phyloP scores from a whole-genome alignment of 2,888 invertebrate species.

The Drosophila austrosaltans region DNA sequence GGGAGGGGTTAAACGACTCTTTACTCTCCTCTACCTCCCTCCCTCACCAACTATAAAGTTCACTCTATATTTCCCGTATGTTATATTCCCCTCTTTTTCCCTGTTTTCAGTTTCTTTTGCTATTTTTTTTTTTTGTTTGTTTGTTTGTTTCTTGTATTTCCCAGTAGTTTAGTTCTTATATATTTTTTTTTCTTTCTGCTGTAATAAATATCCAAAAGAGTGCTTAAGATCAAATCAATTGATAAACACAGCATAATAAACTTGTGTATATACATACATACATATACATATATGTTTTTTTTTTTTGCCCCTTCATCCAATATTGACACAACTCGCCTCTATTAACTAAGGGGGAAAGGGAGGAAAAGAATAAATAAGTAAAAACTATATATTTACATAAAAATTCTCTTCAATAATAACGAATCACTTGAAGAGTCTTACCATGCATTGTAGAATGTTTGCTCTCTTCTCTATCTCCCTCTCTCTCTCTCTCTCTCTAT shows the following conservation, averaged over 20 bases:
- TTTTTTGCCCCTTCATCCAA: background rate
- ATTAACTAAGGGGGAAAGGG: background rate
- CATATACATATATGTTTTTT: no score
- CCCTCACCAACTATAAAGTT: background rate
- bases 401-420: constrained; percentile 69
- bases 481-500: constrained; percentile 5
- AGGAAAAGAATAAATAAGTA: background rate
- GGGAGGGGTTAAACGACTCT: background rate
- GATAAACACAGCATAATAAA: constrained; percentile 76
- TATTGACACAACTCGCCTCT: background rate
- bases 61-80: no score
- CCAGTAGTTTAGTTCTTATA: constrained; percentile 60
- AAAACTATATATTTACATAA: constrained; percentile 69
- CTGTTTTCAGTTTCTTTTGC: background rate
- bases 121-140: background rate
- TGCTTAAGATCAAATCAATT: constrained; percentile 78
- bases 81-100: background rate
- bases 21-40: background rate
- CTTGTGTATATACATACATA: constrained; percentile 53
- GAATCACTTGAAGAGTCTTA: constrained; percentile 32
- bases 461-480: constrained; percentile 7
- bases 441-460: background rate
- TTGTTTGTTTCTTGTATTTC: constrained; percentile 59
- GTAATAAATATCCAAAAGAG: constrained; percentile 73
- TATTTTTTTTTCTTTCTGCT: constrained; percentile 19